These are phyloP conservation scores for Sisyra terminalis DNA, from an alignment of 2,888 invertebrate species.

Conservation along the genomic window DNA sequence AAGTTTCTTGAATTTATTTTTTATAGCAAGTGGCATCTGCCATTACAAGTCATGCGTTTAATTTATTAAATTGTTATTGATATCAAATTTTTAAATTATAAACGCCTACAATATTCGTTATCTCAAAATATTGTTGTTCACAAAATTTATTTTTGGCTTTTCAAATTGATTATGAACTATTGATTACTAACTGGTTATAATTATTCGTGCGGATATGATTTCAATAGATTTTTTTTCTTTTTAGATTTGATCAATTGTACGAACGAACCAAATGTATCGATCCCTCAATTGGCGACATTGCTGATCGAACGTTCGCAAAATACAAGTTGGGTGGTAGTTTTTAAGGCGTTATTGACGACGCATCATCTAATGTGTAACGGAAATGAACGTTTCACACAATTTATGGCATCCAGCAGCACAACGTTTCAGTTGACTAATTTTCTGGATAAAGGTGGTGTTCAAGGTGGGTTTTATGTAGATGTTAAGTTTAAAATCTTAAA, in stretches of 20 bases:
- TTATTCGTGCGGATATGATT: too few relatives aligned
- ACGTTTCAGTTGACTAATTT: slow-evolving; percentile 97
- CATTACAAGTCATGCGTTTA: too few relatives aligned
- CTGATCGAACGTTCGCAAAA: slow-evolving; percentile 96
- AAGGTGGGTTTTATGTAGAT: slow-evolving; percentile 49
- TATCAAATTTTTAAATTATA: too few relatives aligned
- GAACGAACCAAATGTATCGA: slow-evolving; percentile 98
- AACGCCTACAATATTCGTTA: too few relatives aligned
- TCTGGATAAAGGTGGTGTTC: slow-evolving; percentile 92
- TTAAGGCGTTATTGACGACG: slow-evolving; percentile 93
- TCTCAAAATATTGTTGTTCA: too few relatives aligned
- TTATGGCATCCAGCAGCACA: slow-evolving; percentile 98
- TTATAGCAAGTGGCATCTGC: too few relatives aligned
- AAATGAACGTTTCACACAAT: slow-evolving; percentile 99
- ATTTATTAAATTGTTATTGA: too few relatives aligned
- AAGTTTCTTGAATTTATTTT: too few relatives aligned
- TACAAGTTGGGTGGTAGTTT: slow-evolving; percentile 97
- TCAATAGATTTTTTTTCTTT: slow-evolving; percentile 18
- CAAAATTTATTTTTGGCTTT: too few relatives aligned
- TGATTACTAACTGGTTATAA: too few relatives aligned
- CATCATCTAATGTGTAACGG: slow-evolving; percentile 99
- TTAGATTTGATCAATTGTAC: slow-evolving; percentile 98
- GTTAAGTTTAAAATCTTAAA: background rate
- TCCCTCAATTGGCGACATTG: slow-evolving; percentile 96
- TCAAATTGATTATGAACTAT: too few relatives aligned